Conservation (phyloP, 1,140 invertebrate species). For the Trypoxylus dichotomus region DNA sequence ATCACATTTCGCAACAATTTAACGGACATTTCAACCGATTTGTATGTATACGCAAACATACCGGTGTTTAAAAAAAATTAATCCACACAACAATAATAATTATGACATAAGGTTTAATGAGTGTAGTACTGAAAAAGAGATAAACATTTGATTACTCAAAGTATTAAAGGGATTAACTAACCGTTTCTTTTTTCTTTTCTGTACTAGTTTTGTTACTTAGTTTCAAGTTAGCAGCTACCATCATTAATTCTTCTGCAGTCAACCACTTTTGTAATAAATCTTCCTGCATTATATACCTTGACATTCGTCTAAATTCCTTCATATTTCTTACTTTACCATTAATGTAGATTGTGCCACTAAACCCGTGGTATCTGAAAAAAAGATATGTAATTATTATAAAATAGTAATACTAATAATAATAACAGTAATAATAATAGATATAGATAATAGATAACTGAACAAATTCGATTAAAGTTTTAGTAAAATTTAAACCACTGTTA, state of each 20-base stretch:
- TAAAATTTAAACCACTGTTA: no score
- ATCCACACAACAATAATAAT: no score
- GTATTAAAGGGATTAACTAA: conserved; percentile 55
- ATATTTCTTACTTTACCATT: conserved; percentile 77
- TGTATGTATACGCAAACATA: no score
- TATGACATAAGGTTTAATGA: no score
- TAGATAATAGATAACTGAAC: no score
- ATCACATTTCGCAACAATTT: no score
- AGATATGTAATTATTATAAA: no score
- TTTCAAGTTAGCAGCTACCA: conserved; percentile 85
- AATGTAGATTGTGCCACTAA: conserved; percentile 66
- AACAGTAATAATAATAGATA: no score
- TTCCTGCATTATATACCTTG: conserved; percentile 94
- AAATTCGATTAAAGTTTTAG: no score
- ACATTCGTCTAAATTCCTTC: conserved; percentile 79
- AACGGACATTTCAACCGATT: no score
- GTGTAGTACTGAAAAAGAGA: background rate
- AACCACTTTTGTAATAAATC: conserved; percentile 86
- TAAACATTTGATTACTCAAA: background rate
- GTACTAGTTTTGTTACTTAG: conserved; percentile 66
- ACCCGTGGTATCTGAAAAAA: conserved; percentile 35
- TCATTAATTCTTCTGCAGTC: conserved; percentile 83
- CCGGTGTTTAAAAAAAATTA: no score
- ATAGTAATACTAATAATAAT: background rate
- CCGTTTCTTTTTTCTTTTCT: conserved; percentile 70